phyloP scores from a whole-genome alignment of 1,140 invertebrate species.

The Glomeris maerens region DNA sequence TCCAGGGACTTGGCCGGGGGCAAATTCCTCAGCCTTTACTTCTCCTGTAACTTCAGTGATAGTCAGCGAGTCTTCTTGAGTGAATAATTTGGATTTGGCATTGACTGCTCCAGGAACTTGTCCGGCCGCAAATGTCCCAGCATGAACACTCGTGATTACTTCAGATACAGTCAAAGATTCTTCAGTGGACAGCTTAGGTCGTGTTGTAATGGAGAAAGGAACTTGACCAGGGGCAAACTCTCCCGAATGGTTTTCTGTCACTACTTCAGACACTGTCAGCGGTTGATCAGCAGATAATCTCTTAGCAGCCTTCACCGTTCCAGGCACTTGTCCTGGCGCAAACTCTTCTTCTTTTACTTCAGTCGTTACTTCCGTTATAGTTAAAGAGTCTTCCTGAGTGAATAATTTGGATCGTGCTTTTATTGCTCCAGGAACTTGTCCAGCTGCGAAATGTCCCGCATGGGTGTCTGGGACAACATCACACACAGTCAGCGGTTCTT shows the following conservation, averaged over 20 bases:
- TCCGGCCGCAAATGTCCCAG: slow-evolving; percentile 13
- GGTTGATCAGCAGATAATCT: background rate
- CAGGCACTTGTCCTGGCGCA: background rate
- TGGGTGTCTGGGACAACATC: background rate
- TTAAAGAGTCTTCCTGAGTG: slow-evolving; percentile 3
- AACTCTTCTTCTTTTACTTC: background rate
- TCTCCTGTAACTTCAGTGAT: slow-evolving; percentile 3
- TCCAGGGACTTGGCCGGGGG: background rate
- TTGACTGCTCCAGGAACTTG: slow-evolving; percentile 9
- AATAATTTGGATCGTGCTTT: background rate
- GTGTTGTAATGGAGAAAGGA: slow-evolving; percentile 3
- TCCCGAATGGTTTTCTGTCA: background rate
- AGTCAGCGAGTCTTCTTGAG: no score
- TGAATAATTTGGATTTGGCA: slow-evolving; percentile 10
- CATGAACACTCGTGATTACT: background rate
- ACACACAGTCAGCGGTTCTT: background rate
- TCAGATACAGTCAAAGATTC: slow-evolving; percentile 1
- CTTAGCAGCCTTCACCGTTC: background rate
- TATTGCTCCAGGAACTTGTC: background rate
- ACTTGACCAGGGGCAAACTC: background rate
- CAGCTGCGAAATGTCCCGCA: background rate
- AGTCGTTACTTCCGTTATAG: background rate
- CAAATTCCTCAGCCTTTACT: slow-evolving; percentile 4
- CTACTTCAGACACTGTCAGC: slow-evolving; percentile 2
- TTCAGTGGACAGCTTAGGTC: slow-evolving; percentile 9